phyloP scores from a whole-genome alignment of 2,888 invertebrate genomes.

The Syrphus vitripennis region DNA sequence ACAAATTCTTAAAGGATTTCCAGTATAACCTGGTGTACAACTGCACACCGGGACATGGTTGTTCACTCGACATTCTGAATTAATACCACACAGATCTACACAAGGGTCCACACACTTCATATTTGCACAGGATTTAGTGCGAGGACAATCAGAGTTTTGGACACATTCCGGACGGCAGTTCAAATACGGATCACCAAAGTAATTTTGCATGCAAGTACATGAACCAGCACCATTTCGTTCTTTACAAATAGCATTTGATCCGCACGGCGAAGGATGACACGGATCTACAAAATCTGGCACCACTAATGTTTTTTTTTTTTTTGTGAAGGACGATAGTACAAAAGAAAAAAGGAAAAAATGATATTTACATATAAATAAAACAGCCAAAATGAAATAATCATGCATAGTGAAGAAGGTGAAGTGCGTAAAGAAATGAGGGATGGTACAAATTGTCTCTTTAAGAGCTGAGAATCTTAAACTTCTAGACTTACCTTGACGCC shows the following conservation, averaged over 20 bases:
- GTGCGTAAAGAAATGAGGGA: constrained; percentile 58
- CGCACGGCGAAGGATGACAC: constrained; percentile 93
- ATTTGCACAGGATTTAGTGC: constrained; percentile 89
- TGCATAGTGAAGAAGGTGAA: constrained; percentile 60
- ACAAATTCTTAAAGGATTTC: constrained; percentile 90
- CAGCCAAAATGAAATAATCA: constrained; percentile 53
- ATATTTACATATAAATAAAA: constrained; percentile 58
- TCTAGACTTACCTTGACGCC: constrained; percentile 83
- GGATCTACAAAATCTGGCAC: constrained; percentile 85
- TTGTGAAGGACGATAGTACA: constrained; percentile 56
- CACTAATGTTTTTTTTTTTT: constrained; percentile 77
- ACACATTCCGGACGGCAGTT: constrained; percentile 94
- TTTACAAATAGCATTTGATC: constrained; percentile 92
- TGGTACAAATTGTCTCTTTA: background rate
- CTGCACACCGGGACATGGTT: constrained; percentile 92
- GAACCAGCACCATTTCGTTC: constrained; percentile 91
- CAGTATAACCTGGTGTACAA: constrained; percentile 88
- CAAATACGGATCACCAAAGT: constrained; percentile 92
- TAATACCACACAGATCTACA: constrained; percentile 90
- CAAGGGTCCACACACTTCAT: constrained; percentile 94
- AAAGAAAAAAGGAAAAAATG: constrained; percentile 65
- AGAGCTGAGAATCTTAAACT: constrained; percentile 17
- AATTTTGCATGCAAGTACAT: constrained; percentile 90
- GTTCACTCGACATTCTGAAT: constrained; percentile 90
- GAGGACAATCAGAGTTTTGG: constrained; percentile 91